Evolutionary conservation across 1,140 invertebrate genomes (phyloP).

Genomic region (Gryllus bimaculatus): DNA sequence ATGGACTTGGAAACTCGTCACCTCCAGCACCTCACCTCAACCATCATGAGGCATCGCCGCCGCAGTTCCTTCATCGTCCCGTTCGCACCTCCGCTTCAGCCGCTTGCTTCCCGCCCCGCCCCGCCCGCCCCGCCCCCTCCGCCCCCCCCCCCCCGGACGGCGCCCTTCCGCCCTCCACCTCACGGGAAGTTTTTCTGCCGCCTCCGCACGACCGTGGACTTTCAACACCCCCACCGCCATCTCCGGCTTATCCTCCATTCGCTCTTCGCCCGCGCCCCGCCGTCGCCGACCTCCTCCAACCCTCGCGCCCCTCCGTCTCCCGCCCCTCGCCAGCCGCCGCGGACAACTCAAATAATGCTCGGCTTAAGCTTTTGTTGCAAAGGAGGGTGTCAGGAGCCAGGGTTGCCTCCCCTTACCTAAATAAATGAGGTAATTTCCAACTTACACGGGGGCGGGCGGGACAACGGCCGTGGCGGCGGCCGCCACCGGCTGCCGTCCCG

Average conservation of each 20-base stretch:
- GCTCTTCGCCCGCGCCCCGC: neutral
- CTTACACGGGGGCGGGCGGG: slow-evolving; percentile 34
- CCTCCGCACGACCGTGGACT: too few species aligned
- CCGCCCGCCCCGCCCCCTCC: too few species aligned
- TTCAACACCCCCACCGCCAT: too few species aligned
- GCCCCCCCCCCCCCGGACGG: neutral
- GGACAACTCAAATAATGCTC: slow-evolving; percentile 37
- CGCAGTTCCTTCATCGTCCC: too few species aligned
- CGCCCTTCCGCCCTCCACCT: neutral
- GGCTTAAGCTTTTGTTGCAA: slow-evolving; percentile 39
- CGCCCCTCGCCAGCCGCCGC: slow-evolving; percentile 15
- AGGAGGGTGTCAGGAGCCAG: slow-evolving; percentile 39
- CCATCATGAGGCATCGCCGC: too few species aligned
- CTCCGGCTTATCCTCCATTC: neutral
- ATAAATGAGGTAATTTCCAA: slow-evolving; percentile 41
- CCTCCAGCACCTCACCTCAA: neutral
- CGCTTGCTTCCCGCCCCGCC: too few species aligned
- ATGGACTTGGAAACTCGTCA: neutral
- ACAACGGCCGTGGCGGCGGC: slow-evolving; percentile 28
- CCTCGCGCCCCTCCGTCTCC: neutral
- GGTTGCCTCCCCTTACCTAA: slow-evolving; percentile 36
- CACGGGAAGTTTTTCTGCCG: too few species aligned
- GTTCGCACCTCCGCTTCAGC: too few species aligned
- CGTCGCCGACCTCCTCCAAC: neutral
- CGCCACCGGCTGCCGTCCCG: neutral